Evolutionary conservation across 2,888 invertebrate genomes (phyloP).

Genomic region (Hyppa rectilinea): DNA sequence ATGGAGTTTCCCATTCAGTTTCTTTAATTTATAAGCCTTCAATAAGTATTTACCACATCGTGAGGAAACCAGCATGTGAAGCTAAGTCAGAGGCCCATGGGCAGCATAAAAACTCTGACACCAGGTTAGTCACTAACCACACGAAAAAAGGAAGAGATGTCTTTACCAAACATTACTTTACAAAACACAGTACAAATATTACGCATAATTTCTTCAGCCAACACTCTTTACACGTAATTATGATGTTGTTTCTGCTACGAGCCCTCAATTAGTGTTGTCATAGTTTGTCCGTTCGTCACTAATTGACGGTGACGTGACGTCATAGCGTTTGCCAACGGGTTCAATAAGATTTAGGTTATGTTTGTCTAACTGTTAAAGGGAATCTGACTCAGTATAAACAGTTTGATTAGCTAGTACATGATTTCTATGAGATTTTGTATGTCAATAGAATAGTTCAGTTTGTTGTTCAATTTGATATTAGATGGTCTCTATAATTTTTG

Average conservation of each 20-base stretch:
- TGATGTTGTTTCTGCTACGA: slow-evolving; percentile 58
- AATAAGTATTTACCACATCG: slow-evolving; percentile 24
- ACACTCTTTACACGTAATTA: slow-evolving; percentile 46
- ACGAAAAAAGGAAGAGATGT: too few species aligned
- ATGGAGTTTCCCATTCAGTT: background rate
- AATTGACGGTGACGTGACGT: slow-evolving; percentile 71
- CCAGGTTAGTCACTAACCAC: too few species aligned
- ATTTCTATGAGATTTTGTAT: slow-evolving; percentile 11
- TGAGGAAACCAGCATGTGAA: too few species aligned
- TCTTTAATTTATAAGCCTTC: slow-evolving; percentile 1
- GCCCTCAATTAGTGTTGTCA: slow-evolving; percentile 52
- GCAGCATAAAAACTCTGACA: too few species aligned
- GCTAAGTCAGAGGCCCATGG: too few species aligned
- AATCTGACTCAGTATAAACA: slow-evolving; percentile 28
- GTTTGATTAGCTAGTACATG: slow-evolving; percentile 27
- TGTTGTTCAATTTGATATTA: background rate
- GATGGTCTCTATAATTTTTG: background rate
- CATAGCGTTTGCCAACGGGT: slow-evolving; percentile 37
- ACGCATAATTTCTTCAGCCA: slow-evolving; percentile 57
- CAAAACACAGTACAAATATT: slow-evolving; percentile 38
- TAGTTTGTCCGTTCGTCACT: slow-evolving; percentile 54
- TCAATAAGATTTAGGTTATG: slow-evolving; percentile 57
- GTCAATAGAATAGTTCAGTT: slow-evolving; percentile 5
- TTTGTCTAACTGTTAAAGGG: slow-evolving; percentile 53
- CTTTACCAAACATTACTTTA: slow-evolving; percentile 35